Base-by-base conservation (phyloP, 2,888 invertebrate species). In the Pyrrhosoma nymphula region DNA sequence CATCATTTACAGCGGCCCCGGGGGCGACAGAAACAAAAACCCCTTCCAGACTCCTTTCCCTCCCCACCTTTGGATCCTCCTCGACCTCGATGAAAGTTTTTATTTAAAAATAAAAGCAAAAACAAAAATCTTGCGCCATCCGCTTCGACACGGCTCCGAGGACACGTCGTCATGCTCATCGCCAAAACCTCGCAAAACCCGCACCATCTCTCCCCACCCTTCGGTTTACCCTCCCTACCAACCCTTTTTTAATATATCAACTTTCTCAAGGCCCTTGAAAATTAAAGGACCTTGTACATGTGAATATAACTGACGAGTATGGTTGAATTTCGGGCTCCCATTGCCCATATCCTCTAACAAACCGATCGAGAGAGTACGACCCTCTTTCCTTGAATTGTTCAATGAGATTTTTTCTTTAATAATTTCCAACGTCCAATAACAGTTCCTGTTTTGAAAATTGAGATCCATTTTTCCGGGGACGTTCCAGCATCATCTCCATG, bases 1-100 rank as follows among this genome's bases (percentile, higher is more conserved):
- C 63, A 93, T 93, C 93, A 93, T 93, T 93, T 47, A 47, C 69
- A n/a, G 8, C 63, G 30, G 60, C 60, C 60, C 60, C 16, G 18
- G 60, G 60, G 39, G 63, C 47, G 4, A 47, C 63, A 60, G 60
- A 93, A 93, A 93, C 93, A 93, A 47, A 91, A 91, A 39, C 60
- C 35, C 23, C 63, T 0, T 8, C 26, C 47, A 35, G 16, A 8
- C 60, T 35, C 35, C 82, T 35, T 35, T 35, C 82, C 82, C 82
- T 30, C 82, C 82, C 26, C n/a, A 14, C 30, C 82, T 26, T 4
- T 35, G 30, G 35, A 82, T 82, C 82, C 35, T 82, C 30, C 35
- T 60, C 60, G 20, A n/a, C 82, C 82, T 26, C 69, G 26, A 10
- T n/a, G 12, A 35, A 82, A 82, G 82, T 82, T 82, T 69, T 69